Base-by-base conservation (phyloP, 1,140 invertebrate genomes). In the Chymomyza costata region DNA sequence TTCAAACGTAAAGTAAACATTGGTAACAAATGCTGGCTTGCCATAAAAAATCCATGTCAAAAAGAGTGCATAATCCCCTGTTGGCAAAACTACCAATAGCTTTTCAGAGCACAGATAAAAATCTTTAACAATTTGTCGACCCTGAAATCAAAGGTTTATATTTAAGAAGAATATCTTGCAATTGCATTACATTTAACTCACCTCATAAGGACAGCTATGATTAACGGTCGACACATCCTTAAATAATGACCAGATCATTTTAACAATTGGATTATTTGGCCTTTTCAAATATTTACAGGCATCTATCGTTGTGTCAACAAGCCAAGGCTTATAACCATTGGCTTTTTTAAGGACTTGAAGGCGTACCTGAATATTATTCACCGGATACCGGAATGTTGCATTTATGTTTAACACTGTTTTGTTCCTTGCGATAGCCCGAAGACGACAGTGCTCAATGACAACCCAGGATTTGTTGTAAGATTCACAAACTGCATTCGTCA, bases 401-500 rank as follows among this genome's bases (percentile, higher is more conserved):
- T 43, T 16, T 2, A 58, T 28, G 6, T 41, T 62, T 1, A 65
- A 6, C 0, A 39, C 31, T 0, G 53, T 62, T 6, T 32, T n/a
- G 13, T 46, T 52, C 0, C 63, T 52, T 3, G 11, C 21, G 1
- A 62, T 16, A 1, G 59, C 52, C 1, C 30, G 31, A 6, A 65
- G 35, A 2, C 59, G 53, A 8, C 63, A 66, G 0, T 38, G 1
- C 1, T 48, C 7, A 17, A 58, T 7, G 6, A 11, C 17, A 0
- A 43, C 30, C 49, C 44, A 53, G 5, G 58, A 49, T 30, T 53
- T 14, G 8, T 66, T 53, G 0, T 2, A 6, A 0, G 49, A 32
- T 21, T 58, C 49, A 13, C 59, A 63, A 0, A 52, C 18, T 0
- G 35, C 59, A 40, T 62, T 66, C 0, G 63, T 66, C 16, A 66